A percentile compares a stretch with the other conserved stretches of the same genome.
These are phyloP conservation scores for Trichonephila inaurata DNA, from an alignment of 1,140 invertebrate species.

Conservation along the genomic window DNA sequence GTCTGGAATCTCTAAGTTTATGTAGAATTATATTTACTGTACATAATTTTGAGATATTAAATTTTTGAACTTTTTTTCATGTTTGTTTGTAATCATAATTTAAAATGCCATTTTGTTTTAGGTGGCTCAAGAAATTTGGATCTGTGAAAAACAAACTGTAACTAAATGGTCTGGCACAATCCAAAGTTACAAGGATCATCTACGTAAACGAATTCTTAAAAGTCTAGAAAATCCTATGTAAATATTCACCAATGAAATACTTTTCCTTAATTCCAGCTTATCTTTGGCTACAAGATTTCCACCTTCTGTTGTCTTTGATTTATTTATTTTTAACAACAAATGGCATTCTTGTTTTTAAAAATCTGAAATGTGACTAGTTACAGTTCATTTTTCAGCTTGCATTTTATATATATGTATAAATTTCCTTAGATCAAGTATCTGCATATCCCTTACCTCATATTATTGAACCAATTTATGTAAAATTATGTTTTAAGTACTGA, in stretches of 20 bases:
- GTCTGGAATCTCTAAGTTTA: too few relatives aligned
- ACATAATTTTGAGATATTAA: too few relatives aligned
- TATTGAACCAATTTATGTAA: too few relatives aligned
- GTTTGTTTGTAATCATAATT: background rate
- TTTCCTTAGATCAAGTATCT: too few relatives aligned
- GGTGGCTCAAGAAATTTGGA: conserved; percentile 99
- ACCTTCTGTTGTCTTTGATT: background rate
- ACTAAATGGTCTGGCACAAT: conserved; percentile 99
- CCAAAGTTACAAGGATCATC: conserved; percentile 96
- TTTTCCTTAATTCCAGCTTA: conserved; percentile 27
- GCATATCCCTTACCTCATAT: too few relatives aligned
- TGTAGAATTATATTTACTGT: too few relatives aligned
- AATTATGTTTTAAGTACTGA: too few relatives aligned
- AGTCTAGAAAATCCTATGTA: conserved; percentile 79
- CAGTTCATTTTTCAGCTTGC: too few relatives aligned
- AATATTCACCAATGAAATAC: conserved; percentile 42
- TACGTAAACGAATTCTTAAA: conserved; percentile 89
- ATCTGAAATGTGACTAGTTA: too few relatives aligned
- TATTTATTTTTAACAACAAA: conserved; percentile 11
- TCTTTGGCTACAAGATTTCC: conserved; percentile 11
- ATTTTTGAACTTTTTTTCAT: too few relatives aligned
- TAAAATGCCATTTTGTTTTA: conserved; percentile 81
- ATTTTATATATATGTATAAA: too few relatives aligned
- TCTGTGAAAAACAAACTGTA: conserved; percentile 97
- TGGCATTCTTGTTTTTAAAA: background rate